Conservation (phyloP, 1,140 invertebrate genomes). For the Eriocheir sinensis region DNA sequence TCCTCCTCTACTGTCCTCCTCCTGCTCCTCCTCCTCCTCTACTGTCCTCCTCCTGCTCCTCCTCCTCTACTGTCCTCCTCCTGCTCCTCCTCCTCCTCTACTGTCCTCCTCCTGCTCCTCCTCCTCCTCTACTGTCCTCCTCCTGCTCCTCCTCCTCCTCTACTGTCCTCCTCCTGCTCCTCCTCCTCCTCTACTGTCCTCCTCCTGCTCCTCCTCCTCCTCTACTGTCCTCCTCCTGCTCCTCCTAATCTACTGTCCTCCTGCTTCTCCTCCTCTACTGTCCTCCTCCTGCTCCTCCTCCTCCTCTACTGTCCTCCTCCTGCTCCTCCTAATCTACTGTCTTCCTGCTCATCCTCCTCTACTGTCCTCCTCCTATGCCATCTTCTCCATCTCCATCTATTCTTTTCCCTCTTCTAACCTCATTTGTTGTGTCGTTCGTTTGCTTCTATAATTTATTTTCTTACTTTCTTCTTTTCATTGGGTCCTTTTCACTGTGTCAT, state of each 20-base stretch:
- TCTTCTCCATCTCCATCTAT: neutral
- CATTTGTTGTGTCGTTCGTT: neutral
- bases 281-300: neutral
- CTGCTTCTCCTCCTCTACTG: neutral
- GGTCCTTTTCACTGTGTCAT: neutral
- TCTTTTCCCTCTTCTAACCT: neutral
- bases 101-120: neutral
- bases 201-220: neutral
- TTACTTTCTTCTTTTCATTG: neutral
- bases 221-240: neutral
- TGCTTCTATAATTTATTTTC: neutral
- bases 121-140: neutral
- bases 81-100: neutral
- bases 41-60: neutral
- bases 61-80: neutral
- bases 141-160: neutral
- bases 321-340: neutral
- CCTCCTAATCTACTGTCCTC: neutral
- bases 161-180: no score
- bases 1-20: constrained; percentile 10
- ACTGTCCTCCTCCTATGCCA: neutral
- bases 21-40: neutral
- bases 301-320: neutral
- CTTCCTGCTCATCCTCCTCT: neutral
- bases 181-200: neutral